These are phyloP conservation scores for Tachycineta bicolor DNA, from an alignment of 2,113 vertebrate species.

Conservation along the genomic window DNA sequence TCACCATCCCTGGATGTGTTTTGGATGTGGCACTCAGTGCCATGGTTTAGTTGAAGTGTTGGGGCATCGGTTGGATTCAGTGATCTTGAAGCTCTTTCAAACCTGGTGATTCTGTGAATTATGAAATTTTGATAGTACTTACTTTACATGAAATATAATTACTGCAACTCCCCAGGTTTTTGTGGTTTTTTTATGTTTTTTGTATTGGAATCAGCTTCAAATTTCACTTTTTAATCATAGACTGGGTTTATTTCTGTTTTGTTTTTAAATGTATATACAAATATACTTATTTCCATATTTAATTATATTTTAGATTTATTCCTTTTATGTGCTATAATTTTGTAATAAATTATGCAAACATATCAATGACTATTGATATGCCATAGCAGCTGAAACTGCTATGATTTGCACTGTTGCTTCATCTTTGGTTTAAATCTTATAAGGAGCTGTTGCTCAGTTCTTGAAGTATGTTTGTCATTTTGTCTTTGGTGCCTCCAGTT, in stretches of 20 bases:
- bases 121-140: background rate
- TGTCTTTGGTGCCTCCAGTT: background rate
- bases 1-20: background rate
- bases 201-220: background rate
- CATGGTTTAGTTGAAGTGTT: background rate
- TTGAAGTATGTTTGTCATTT: background rate
- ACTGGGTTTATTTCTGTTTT: background rate
- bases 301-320: background rate
- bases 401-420: background rate
- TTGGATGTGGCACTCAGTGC: background rate
- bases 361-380: background rate
- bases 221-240: background rate
- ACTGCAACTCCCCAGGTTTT: background rate
- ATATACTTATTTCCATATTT: background rate
- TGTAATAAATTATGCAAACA: background rate
- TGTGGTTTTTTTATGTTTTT: too few relatives aligned
- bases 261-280: background rate
- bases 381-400: background rate
- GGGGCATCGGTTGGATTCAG: rapidly evolving
- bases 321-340: background rate
- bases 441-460: background rate
- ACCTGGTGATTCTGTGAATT: background rate
- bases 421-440: background rate
- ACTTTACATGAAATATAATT: background rate
- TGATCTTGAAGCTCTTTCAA: background rate